Evolutionary conservation across 2,888 invertebrate species (phyloP).

Genomic region (Scaptomyza reducta): DNA sequence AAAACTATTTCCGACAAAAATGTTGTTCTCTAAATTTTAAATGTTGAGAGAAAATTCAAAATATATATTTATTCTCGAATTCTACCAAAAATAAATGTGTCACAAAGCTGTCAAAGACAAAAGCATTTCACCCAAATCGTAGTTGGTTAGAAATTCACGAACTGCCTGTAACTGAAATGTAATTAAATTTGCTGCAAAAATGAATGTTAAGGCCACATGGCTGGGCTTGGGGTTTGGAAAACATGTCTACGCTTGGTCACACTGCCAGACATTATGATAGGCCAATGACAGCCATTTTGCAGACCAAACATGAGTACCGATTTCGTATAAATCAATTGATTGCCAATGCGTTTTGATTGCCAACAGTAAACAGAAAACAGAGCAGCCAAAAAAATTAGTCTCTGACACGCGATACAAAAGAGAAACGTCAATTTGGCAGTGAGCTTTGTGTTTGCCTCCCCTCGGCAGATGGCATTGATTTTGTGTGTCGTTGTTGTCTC

Average conservation of each 20-base stretch:
- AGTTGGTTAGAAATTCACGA: background rate
- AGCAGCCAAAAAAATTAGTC: conserved; percentile 35
- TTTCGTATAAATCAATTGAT: conserved; percentile 74
- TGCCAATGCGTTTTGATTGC: conserved; percentile 74
- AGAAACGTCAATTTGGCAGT: background rate
- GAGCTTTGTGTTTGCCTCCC: background rate
- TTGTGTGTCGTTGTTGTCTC: conserved; percentile 5
- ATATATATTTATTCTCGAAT: too few species aligned
- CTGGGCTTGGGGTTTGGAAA: background rate
- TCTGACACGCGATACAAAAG: conserved; percentile 54
- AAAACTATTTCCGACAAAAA: too few species aligned
- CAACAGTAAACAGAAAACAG: conserved; percentile 36
- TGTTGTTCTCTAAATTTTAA: background rate
- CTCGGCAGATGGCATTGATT: conserved; percentile 49
- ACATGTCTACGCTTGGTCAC: conserved; percentile 25
- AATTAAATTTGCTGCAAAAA: conserved; percentile 23
- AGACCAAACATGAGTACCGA: conserved; percentile 57
- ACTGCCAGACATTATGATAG: conserved; percentile 58
- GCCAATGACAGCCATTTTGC: conserved; percentile 67
- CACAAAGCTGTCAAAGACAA: conserved; percentile 14
- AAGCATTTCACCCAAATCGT: conserved; percentile 4
- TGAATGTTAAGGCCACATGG: background rate
- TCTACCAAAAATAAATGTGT: background rate
- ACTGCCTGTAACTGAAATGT: conserved; percentile 2
- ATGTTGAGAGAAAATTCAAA: background rate